Percentiles rank a stretch among this genome's conserved stretches.
Conservation (phyloP, 2,113 vertebrate genomes). For the Cnemophilus loriae region DNA sequence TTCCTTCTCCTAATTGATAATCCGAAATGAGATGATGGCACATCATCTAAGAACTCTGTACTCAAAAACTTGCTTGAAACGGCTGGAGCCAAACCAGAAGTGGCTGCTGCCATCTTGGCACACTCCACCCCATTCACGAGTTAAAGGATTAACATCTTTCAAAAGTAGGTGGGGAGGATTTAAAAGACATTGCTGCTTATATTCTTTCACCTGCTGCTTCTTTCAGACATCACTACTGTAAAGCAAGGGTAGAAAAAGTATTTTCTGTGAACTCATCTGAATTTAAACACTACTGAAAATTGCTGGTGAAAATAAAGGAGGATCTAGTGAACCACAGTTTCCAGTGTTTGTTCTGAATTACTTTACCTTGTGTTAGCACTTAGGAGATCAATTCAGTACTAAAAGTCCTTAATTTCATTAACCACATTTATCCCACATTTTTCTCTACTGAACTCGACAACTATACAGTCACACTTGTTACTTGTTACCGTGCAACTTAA, state of each 20-base stretch:
- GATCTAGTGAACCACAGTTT: neutral
- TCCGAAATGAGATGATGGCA: neutral
- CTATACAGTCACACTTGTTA: fast-evolving
- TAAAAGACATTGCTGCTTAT: neutral
- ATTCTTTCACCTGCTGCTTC: neutral
- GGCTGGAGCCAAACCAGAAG: neutral
- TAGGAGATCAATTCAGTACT: neutral
- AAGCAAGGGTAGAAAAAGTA: neutral
- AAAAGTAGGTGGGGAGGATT: neutral
- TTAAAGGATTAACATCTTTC: neutral
- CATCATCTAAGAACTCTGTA: neutral
- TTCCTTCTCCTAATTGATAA: neutral
- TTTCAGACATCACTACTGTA: neutral
- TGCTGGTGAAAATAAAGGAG: neutral
- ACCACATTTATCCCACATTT: neutral
- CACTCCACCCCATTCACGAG: fast-evolving
- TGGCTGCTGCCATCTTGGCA: neutral
- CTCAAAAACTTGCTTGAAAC: neutral
- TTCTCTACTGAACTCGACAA: neutral
- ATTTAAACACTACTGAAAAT: neutral
- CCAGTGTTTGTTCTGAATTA: neutral
- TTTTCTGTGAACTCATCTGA: neutral
- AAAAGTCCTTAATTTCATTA: neutral
- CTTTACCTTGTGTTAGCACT: neutral
- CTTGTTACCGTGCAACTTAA: fast-evolving